These are phyloP conservation scores for Amblyraja radiata DNA, from an alignment of 2,797 vertebrate genomes.

Conservation along the genomic window DNA sequence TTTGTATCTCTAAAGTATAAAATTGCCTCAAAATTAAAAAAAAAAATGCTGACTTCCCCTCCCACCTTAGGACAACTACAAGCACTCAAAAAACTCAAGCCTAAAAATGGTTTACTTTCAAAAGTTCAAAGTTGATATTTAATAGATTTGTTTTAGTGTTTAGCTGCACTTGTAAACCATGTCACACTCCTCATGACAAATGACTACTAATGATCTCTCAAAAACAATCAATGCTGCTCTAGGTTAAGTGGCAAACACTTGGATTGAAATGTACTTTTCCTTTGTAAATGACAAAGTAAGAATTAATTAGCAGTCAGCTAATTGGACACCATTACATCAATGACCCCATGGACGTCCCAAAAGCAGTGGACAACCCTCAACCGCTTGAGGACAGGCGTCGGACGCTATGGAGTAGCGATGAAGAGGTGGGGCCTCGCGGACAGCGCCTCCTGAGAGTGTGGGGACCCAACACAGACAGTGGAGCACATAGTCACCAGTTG, in stretches of 20 bases:
- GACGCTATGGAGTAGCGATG: too few species aligned
- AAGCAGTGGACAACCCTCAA: too few species aligned
- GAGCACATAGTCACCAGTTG: too few species aligned
- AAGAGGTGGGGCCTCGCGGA: too few species aligned
- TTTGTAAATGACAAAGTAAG: conserved; percentile 6
- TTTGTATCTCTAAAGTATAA: neutral
- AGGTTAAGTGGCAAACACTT: conserved; percentile 13
- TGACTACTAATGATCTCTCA: conserved; percentile 24
- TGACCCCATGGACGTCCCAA: too few species aligned
- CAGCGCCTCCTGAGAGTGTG: too few species aligned
- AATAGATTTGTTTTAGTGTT: neutral
- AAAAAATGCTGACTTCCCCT: neutral
- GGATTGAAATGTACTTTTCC: conserved; percentile 14
- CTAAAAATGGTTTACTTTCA: neutral
- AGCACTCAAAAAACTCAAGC: neutral
- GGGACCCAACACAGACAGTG: too few species aligned
- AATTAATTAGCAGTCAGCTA: neutral
- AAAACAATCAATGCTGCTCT: conserved; percentile 32
- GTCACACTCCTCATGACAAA: neutral
- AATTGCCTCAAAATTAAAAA: neutral
- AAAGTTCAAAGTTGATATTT: neutral
- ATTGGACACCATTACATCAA: too few species aligned
- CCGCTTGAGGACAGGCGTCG: too few species aligned
- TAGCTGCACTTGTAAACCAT: neutral
- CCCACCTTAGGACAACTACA: neutral